Evolutionary conservation across 2,797 vertebrate genomes (phyloP).

Genomic region (Rhabdophis nuchalis): DNA sequence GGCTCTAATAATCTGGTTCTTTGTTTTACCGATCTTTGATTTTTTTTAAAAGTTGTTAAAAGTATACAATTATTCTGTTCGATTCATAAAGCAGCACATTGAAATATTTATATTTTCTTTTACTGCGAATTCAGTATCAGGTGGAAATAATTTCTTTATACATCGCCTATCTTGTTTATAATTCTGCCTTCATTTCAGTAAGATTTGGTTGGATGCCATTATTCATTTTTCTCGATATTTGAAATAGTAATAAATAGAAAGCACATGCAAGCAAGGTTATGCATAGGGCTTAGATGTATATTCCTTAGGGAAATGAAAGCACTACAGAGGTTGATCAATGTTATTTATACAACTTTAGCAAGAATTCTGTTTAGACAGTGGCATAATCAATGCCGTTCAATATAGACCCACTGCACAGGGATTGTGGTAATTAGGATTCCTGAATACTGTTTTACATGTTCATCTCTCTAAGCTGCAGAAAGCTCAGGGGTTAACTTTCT

Average conservation of each 20-base stretch:
- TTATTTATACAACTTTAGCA: background rate
- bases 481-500: background rate
- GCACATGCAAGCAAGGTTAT: background rate
- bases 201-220: background rate
- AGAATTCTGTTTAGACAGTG: background rate
- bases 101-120: background rate
- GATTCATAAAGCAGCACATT: background rate
- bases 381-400: background rate
- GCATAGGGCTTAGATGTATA: rapidly evolving
- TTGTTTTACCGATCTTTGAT: background rate
- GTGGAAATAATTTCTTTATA: background rate
- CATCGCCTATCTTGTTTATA: background rate
- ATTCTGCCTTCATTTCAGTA: background rate
- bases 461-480: background rate
- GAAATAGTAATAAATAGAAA: background rate
- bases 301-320: background rate
- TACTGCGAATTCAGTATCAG: background rate
- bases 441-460: background rate
- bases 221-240: background rate
- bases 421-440: background rate
- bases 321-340: background rate
- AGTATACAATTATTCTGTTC: background rate
- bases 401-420: background rate
- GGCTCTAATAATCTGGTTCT: background rate
- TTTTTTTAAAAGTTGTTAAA: background rate